A percentile compares a stretch with the other conserved stretches of the same genome.
phyloP scores from a whole-genome alignment of 53 echinoderm and acorn worm species.

The Henricia sp. region DNA sequence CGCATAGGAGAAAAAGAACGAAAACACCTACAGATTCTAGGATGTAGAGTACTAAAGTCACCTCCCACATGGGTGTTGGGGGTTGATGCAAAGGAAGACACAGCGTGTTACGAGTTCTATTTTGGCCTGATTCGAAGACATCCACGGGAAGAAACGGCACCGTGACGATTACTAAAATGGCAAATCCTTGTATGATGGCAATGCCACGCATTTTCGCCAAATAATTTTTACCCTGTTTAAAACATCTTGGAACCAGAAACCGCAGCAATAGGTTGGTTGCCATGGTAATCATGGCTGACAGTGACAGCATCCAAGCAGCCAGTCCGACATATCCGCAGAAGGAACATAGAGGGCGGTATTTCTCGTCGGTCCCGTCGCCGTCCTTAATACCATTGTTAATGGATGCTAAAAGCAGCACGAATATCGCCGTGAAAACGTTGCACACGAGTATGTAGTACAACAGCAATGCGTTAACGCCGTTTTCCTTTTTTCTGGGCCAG shows the following conservation, averaged over 20 bases:
- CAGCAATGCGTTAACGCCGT: slow-evolving; percentile 47
- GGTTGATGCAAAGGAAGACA: slow-evolving; percentile 81
- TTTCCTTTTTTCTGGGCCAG: slow-evolving; percentile 53
- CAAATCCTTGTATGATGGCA: slow-evolving; percentile 64
- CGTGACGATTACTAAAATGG: slow-evolving; percentile 57
- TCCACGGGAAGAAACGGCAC: slow-evolving; percentile 83
- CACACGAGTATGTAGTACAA: slow-evolving; percentile 52
- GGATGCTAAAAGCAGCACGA: slow-evolving; percentile 49
- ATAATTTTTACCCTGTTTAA: slow-evolving; percentile 80
- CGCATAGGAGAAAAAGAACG: slow-evolving; percentile 67
- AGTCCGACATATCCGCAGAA: slow-evolving; percentile 82
- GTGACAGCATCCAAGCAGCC: slow-evolving; percentile 63
- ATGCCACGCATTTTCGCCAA: slow-evolving; percentile 67
- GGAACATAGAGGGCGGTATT: slow-evolving; percentile 71
- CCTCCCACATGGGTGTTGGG: slow-evolving; percentile 67
- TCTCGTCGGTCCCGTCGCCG: slow-evolving; percentile 4
- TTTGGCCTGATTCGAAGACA: slow-evolving; percentile 62
- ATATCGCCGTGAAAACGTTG: slow-evolving; percentile 53
- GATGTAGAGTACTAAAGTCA: slow-evolving; percentile 71
- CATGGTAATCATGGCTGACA: slow-evolving; percentile 80
- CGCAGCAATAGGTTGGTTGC: slow-evolving; percentile 81
- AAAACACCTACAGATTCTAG: slow-evolving; percentile 73
- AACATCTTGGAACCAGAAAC: slow-evolving; percentile 71
- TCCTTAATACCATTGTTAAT: slow-evolving; percentile 43
- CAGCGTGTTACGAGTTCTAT: slow-evolving; percentile 58